Conservation (phyloP, 1,140 invertebrate genomes). For the Augochlora pura region DNA sequence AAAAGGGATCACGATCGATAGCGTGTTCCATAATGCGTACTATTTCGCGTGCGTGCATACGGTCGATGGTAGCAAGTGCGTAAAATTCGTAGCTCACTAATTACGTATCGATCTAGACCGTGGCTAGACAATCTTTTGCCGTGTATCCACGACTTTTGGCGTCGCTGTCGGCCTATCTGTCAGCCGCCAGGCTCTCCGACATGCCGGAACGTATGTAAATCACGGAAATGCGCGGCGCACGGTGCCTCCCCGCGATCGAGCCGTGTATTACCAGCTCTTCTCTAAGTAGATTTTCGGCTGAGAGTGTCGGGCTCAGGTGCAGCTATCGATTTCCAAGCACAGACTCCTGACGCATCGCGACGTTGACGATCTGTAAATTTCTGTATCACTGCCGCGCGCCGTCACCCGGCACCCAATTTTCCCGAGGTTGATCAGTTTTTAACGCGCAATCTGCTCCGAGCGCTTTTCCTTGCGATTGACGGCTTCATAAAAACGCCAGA, state of each 20-base stretch:
- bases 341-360: not conserved
- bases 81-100: no score
- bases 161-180: constrained; percentile 49
- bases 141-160: constrained; percentile 37
- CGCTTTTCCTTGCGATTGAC: no score
- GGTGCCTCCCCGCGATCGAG: constrained; percentile 6
- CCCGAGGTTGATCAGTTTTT: not conserved
- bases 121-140: constrained; percentile 36
- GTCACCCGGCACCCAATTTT: not conserved
- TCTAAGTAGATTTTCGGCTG: constrained; percentile 41
- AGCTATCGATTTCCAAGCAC: constrained; percentile 26
- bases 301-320: constrained; percentile 45
- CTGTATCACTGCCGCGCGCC: no score
- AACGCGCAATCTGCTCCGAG: not conserved
- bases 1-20: no score
- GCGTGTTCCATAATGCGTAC: no score
- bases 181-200: constrained; percentile 16
- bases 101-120: not conserved
- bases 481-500: no score
- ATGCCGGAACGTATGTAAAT: constrained; percentile 55
- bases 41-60: no score
- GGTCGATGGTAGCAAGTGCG: no score
- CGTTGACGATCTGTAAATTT: constrained; percentile 5
- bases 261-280: constrained; percentile 44
- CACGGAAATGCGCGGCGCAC: constrained; percentile 33